phyloP scores from a whole-genome alignment of 2,113 vertebrate genomes.

The Petrocephalus zakoni region DNA sequence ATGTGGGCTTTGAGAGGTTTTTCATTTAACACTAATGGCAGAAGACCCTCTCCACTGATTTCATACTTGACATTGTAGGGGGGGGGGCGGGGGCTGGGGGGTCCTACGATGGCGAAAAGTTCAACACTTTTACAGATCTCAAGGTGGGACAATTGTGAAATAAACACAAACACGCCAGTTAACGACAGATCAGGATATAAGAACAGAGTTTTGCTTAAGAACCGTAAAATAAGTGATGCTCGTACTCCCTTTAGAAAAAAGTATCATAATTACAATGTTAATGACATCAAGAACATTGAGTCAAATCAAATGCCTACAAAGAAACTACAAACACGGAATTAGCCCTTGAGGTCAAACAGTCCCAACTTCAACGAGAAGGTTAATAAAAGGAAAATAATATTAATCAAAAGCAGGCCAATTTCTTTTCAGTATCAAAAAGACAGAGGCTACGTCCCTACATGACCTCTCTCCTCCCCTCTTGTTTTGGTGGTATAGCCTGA shows the following conservation, averaged over 20 bases:
- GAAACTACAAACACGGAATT: conserved; percentile 54
- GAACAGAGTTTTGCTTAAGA: conserved; percentile 15
- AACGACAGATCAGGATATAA: conserved; percentile 18
- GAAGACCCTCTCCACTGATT: background rate
- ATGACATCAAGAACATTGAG: conserved; percentile 31
- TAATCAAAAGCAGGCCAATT: conserved; percentile 31
- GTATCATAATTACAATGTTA: conserved; percentile 35
- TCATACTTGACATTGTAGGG: background rate
- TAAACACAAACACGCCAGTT: conserved; percentile 42
- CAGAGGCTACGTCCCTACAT: conserved; percentile 1
- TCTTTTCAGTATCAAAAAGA: conserved; percentile 25
- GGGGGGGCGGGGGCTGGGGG: background rate
- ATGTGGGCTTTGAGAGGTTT: background rate
- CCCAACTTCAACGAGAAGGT: conserved; percentile 40
- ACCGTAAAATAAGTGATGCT: conserved; percentile 28
- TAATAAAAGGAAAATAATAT: conserved; percentile 17
- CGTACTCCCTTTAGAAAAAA: conserved; percentile 34
- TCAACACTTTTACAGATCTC: conserved; percentile 25
- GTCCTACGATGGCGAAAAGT: conserved; percentile 12
- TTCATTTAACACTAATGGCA: background rate
- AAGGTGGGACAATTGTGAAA: conserved; percentile 31
- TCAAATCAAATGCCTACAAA: conserved; percentile 27
- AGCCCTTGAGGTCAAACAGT: conserved; percentile 68
- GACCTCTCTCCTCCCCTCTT: conserved; percentile 16
- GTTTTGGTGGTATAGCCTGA: conserved; percentile 21